A percentile compares a stretch with the other conserved stretches of the same genome.
These are phyloP conservation scores for Stichopus chloronotus DNA, from an alignment of 35 echinoderm and acorn worm species.

Conservation along the genomic window DNA sequence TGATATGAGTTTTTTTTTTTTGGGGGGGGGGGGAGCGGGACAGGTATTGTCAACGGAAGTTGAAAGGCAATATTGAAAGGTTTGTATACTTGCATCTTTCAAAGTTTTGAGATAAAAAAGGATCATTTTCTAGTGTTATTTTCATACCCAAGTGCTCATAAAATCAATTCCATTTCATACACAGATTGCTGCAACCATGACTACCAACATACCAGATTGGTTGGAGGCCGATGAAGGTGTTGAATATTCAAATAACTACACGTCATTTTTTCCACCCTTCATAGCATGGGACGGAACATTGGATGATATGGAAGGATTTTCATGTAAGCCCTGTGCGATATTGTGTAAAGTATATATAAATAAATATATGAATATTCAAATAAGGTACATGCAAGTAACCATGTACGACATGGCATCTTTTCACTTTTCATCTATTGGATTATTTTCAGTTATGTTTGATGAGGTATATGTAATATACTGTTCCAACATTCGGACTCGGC, in stretches of 20 bases:
- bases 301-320: slow-evolving; percentile 25
- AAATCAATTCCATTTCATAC: not conserved
- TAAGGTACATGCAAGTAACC: not conserved
- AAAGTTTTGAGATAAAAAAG: not conserved
- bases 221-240: not conserved
- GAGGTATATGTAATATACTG: not conserved
- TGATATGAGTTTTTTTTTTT: too few species aligned
- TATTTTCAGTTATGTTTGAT: not conserved
- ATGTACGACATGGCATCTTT: too few species aligned
- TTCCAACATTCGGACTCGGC: not conserved
- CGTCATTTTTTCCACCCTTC: not conserved
- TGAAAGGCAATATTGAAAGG: not conserved
- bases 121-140: not conserved
- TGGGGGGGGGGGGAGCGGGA: too few species aligned
- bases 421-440: not conserved
- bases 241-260: not conserved
- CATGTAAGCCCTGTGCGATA: not conserved
- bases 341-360: not conserved
- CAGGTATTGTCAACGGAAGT: not conserved
- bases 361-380: not conserved
- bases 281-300: slow-evolving; percentile 18
- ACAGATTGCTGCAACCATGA: not conserved
- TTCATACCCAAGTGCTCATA: not conserved
- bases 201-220: not conserved
- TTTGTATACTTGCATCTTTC: not conserved